phyloP scores from a whole-genome alignment of 2,113 vertebrate species.

The Bubo bubo region DNA sequence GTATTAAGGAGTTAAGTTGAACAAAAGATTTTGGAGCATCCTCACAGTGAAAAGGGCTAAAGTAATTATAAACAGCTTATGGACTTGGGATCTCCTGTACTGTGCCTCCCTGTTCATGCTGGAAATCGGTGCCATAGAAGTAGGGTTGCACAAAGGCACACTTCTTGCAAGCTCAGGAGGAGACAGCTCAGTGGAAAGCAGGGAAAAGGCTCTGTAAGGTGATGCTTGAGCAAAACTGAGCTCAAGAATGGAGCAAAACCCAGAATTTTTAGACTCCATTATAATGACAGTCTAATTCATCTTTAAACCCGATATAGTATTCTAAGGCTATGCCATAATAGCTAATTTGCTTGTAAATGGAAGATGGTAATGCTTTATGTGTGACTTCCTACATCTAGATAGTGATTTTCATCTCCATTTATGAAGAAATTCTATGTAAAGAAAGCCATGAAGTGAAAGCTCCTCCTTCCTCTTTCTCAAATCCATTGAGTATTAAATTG shows the following conservation, averaged over 20 bases:
- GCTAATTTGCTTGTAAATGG: constrained; percentile 36
- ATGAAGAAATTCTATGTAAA: neutral
- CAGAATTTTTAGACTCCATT: neutral
- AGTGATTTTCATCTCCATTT: neutral
- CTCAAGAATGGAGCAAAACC: neutral
- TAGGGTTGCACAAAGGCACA: rapidly evolving
- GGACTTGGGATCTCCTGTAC: neutral
- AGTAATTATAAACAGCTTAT: neutral
- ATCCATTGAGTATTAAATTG: constrained; percentile 10
- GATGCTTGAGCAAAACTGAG: neutral
- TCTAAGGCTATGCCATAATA: neutral
- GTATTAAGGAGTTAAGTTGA: neutral
- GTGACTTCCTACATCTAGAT: neutral
- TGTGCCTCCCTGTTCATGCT: neutral
- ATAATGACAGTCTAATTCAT: neutral
- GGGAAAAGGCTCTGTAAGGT: neutral
- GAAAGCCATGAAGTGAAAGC: neutral
- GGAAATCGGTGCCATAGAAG: neutral
- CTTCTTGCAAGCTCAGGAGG: neutral
- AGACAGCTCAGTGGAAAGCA: neutral
- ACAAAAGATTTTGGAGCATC: neutral
- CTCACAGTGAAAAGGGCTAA: neutral
- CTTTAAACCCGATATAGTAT: neutral
- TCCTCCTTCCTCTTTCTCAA: neutral
- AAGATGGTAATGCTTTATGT: constrained; percentile 13